Evolutionary conservation across 2,888 invertebrate genomes (phyloP).

Genomic region (Drosophila setosimentum): DNA sequence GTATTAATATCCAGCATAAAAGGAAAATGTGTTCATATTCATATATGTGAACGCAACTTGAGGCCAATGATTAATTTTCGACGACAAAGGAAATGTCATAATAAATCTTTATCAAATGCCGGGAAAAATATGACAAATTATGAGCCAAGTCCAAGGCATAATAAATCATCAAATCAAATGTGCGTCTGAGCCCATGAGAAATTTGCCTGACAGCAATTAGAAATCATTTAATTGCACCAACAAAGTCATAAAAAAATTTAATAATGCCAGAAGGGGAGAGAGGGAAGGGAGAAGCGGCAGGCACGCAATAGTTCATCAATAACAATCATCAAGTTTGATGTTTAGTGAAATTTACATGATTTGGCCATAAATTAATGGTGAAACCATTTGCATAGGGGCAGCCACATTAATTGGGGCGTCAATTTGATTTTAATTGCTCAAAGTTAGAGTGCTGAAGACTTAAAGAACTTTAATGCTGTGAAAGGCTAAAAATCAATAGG

Average conservation of each 20-base stretch:
- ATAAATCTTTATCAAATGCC: constrained; percentile 80
- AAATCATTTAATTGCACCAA: constrained; percentile 82
- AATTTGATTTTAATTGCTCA: constrained; percentile 37
- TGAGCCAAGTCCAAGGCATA: constrained; percentile 54
- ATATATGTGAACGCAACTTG: constrained; percentile 33
- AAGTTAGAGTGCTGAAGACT: constrained; percentile 4
- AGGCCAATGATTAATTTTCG: constrained; percentile 42
- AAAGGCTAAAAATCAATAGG: constrained; percentile 63
- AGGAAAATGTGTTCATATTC: constrained; percentile 25
- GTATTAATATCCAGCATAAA: constrained; percentile 42
- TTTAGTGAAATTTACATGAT: constrained; percentile 81
- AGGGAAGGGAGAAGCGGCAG: not conserved
- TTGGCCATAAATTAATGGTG: constrained; percentile 80
- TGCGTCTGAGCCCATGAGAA: constrained; percentile 34
- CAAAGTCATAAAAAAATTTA: constrained; percentile 75
- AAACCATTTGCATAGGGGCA: constrained; percentile 52
- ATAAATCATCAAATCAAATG: constrained; percentile 79
- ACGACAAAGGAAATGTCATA: constrained; percentile 77
- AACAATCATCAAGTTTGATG: constrained; percentile 66
- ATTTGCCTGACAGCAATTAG: constrained; percentile 71
- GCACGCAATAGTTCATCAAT: constrained; percentile 56
- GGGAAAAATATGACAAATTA: constrained; percentile 73
- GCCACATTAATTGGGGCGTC: constrained; percentile 37
- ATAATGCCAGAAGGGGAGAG: constrained; percentile 24
- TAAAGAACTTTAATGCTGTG: constrained; percentile 31